A percentile compares a stretch with the other conserved stretches of the same genome.
These are phyloP conservation scores for Drosophila yooni DNA, from an alignment of 2,888 invertebrate genomes.

Conservation along the genomic window DNA sequence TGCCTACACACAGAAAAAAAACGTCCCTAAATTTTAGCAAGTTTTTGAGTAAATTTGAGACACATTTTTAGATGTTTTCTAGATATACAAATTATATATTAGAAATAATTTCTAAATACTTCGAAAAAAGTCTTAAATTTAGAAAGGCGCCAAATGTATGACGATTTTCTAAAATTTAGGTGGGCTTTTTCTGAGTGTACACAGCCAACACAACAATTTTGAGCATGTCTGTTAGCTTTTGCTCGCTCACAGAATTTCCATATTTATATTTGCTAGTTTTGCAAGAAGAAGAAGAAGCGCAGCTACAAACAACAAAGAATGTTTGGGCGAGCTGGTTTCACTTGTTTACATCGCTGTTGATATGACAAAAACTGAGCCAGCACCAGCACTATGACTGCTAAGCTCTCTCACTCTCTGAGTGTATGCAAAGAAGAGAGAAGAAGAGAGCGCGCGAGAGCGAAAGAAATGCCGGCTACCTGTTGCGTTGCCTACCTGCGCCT, in stretches of 20 bases:
- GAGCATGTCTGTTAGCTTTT: slow-evolving; percentile 32
- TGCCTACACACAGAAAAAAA: slow-evolving; percentile 9
- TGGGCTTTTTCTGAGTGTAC: background rate
- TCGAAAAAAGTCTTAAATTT: background rate
- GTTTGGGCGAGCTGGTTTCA: slow-evolving; percentile 84
- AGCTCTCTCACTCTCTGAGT: slow-evolving; percentile 9
- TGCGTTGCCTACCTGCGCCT: slow-evolving; percentile 21
- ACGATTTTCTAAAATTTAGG: background rate
- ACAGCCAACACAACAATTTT: slow-evolving; percentile 19
- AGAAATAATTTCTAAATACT: background rate
- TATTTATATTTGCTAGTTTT: slow-evolving; percentile 29
- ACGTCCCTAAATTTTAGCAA: background rate
- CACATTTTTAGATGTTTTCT: background rate
- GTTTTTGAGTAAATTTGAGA: background rate
- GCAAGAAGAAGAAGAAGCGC: slow-evolving; percentile 23
- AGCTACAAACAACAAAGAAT: slow-evolving; percentile 74
- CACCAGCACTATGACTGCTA: slow-evolving; percentile 3
- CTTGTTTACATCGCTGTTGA: slow-evolving; percentile 73
- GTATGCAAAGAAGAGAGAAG: background rate
- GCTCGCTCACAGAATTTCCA: slow-evolving; percentile 37
- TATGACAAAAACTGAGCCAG: slow-evolving; percentile 28
- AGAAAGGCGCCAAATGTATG: background rate
- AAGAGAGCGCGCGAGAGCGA: slow-evolving; percentile 13
- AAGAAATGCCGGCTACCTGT: slow-evolving; percentile 72
- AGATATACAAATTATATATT: too few species aligned